A percentile compares a stretch with the other conserved stretches of the same genome.
These are phyloP conservation scores for Danio jaintianensis DNA, from an alignment of 2,797 vertebrate species.

Conservation along the genomic window DNA sequence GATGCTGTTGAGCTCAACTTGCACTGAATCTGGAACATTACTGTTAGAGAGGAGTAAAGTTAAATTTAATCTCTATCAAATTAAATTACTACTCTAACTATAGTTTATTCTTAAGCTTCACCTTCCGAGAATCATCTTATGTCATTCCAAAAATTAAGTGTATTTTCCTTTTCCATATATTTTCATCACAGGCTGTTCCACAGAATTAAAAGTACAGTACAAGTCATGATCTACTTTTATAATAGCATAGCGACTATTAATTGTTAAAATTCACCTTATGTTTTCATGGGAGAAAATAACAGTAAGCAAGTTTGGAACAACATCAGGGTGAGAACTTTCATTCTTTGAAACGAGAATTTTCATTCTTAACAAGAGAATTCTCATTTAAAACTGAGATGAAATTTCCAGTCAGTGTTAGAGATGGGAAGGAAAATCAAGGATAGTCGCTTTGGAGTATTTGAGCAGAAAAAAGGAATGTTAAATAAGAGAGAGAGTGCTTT, in stretches of 20 bases:
- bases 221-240: background rate
- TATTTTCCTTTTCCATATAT: background rate
- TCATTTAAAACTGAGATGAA: background rate
- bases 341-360: no score
- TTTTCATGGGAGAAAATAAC: background rate
- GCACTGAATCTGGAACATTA: background rate
- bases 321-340: background rate
- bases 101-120: background rate
- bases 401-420: background rate
- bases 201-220: background rate
- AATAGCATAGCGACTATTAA: background rate
- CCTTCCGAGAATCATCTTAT: background rate
- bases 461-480: conserved; percentile 19
- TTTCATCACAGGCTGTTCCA: background rate
- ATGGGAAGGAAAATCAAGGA: conserved; percentile 10
- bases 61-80: background rate
- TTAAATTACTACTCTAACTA: background rate
- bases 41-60: background rate
- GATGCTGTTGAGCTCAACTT: background rate
- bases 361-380: background rate
- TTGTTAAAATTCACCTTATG: background rate
- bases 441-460: background rate
- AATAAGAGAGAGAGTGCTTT: conserved; percentile 16
- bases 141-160: background rate
- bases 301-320: background rate